Percentiles rank a stretch among this genome's conserved stretches.
Conservation (phyloP, 2,113 vertebrate genomes). For the Mus musculus region DNA sequence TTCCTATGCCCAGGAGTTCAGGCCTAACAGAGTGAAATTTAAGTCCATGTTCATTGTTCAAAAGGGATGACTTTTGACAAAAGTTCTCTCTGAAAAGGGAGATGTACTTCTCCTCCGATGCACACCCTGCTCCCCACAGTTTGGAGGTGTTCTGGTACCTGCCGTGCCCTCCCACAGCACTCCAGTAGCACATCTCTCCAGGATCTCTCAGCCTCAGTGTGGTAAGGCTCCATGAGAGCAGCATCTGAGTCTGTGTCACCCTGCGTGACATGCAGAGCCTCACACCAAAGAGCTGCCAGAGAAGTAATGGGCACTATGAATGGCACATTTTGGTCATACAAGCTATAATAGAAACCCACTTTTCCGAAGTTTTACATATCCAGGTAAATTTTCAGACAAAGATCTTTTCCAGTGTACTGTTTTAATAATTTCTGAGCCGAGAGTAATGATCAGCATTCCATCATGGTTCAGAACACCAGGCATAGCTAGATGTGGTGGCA, state of each 20-base stretch:
- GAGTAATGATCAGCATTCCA: not conserved
- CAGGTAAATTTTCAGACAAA: constrained; percentile 23
- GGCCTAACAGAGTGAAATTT: not conserved
- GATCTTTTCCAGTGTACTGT: not conserved
- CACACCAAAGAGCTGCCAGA: not conserved
- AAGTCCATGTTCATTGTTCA: not conserved
- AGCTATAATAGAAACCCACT: not conserved
- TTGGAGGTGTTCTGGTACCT: not conserved
- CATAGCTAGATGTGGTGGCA: not conserved
- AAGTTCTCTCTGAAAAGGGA: constrained; percentile 1
- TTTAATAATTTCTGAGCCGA: constrained; percentile 28
- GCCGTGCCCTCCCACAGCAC: not conserved
- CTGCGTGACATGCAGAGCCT: not conserved
- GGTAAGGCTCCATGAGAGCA: not conserved
- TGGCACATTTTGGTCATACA: not conserved
- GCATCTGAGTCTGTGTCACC: not conserved
- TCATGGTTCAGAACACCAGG: not conserved
- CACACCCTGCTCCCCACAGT: too few relatives aligned
- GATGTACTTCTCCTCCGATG: not conserved
- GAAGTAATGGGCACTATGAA: not conserved
- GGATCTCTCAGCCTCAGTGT: not conserved
- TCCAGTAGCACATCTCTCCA: not conserved
- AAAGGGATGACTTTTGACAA: not conserved
- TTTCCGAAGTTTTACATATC: not conserved
- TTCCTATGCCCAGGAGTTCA: not conserved